Percentiles rank a stretch among this genome's conserved stretches.
phyloP scores from a whole-genome alignment of 2,113 vertebrate species.

The Sinocyclocheilus rhinocerous region DNA sequence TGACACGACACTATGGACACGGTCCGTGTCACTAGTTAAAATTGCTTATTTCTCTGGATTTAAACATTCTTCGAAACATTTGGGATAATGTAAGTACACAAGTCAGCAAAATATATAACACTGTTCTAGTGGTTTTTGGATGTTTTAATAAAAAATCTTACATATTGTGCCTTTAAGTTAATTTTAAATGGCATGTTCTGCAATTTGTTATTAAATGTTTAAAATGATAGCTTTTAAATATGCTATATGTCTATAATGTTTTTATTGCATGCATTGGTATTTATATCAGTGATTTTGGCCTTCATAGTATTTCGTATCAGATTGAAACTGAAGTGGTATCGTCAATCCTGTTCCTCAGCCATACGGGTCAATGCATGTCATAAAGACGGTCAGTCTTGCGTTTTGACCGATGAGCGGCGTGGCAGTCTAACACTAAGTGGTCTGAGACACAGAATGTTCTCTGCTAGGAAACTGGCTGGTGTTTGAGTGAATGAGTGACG shows the following conservation, averaged over 20 bases:
- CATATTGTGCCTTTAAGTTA: too few species aligned
- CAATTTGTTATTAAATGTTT: not conserved
- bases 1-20: too few species aligned
- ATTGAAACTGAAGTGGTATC: not conserved
- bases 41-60: too few species aligned
- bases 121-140: too few species aligned
- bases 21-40: too few species aligned
- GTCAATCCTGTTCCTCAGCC: not conserved
- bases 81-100: too few species aligned
- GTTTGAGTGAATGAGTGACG: slow-evolving; percentile 51
- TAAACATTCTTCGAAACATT: too few species aligned
- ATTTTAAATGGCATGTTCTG: not conserved
- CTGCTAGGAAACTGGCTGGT: not conserved
- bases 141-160: too few species aligned
- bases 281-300: not conserved
- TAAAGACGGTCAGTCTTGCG: slow-evolving; percentile 21
- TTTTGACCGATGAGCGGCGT: slow-evolving; percentile 9
- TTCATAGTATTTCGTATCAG: not conserved
- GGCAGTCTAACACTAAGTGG: not conserved
- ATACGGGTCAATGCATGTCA: slow-evolving; percentile 39
- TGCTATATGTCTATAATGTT: not conserved
- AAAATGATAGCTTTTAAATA: not conserved
- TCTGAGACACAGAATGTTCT: not conserved
- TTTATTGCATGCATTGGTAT: not conserved
- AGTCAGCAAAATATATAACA: too few species aligned